These are phyloP conservation scores for Laspeyria flexula DNA, from an alignment of 2,888 invertebrate species.

Conservation along the genomic window DNA sequence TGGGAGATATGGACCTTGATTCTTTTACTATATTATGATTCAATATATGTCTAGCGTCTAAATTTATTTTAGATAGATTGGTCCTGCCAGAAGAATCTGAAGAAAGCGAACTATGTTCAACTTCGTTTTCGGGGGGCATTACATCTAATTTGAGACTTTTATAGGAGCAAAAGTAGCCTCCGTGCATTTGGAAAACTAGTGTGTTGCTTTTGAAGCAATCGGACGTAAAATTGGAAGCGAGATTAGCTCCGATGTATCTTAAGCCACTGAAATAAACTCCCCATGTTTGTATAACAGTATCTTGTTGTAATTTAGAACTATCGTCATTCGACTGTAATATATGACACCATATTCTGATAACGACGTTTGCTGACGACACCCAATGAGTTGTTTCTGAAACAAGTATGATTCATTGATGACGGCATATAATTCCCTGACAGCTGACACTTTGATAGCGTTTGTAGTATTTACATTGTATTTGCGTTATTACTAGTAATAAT, in stretches of 20 bases:
- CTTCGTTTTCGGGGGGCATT: slow-evolving; percentile 76
- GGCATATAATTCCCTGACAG: slow-evolving; percentile 18
- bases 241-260: slow-evolving; percentile 90
- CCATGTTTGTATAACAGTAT: slow-evolving; percentile 91
- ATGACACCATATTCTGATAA: slow-evolving; percentile 82
- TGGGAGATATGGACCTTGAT: slow-evolving; percentile 76
- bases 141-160: slow-evolving; percentile 82
- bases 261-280: slow-evolving; percentile 94
- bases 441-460: slow-evolving; percentile 4
- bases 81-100: slow-evolving; percentile 76
- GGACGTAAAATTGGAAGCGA: slow-evolving; percentile 89
- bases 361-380: slow-evolving; percentile 79
- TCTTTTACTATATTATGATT: slow-evolving; percentile 64
- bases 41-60: slow-evolving; percentile 66
- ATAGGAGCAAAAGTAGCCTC: slow-evolving; percentile 92
- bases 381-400: slow-evolving; percentile 77
- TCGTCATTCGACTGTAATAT: slow-evolving; percentile 53
- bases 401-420: slow-evolving; percentile 37
- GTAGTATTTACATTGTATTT: background rate
- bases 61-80: slow-evolving; percentile 67
- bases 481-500: background rate
- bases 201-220: slow-evolving; percentile 90
- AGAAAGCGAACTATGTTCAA: slow-evolving; percentile 74
- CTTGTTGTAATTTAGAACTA: slow-evolving; percentile 60
- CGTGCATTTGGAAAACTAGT: slow-evolving; percentile 94